phyloP scores from a whole-genome alignment of 2,113 vertebrate genomes.

The Chascanopsetta lugubris region DNA sequence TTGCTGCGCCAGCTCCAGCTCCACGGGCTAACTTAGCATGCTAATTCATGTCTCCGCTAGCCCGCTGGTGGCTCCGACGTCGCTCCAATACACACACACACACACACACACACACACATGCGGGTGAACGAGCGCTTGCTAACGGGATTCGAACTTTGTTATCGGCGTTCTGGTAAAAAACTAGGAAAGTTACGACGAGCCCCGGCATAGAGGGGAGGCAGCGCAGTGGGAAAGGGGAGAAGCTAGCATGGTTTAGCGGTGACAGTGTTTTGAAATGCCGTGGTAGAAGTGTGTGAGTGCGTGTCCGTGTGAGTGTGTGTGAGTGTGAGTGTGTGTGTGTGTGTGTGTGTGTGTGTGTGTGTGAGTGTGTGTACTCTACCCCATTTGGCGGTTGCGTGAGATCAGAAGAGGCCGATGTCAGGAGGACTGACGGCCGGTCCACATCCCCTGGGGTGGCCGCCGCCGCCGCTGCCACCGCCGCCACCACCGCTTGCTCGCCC shows the following conservation, averaged over 20 bases:
- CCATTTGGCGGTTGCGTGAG: slow-evolving; percentile 69
- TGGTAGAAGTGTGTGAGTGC: neutral
- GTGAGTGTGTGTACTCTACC: slow-evolving; percentile 63
- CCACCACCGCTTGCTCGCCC: slow-evolving; percentile 29
- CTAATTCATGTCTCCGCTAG: slow-evolving; percentile 68
- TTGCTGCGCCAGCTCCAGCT: slow-evolving; percentile 55
- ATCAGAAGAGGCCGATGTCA: slow-evolving; percentile 82
- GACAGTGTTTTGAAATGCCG: slow-evolving; percentile 53
- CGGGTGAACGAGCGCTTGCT: slow-evolving; percentile 52
- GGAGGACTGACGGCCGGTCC: slow-evolving; percentile 77
- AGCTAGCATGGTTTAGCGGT: slow-evolving; percentile 10
- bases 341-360: too few species aligned
- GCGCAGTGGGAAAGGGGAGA: neutral
- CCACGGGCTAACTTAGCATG: slow-evolving; percentile 75
- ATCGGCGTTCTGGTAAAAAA: slow-evolving; percentile 19
- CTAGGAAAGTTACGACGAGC: slow-evolving; percentile 51
- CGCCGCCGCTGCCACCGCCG: slow-evolving; percentile 20
- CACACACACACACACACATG: slow-evolving; percentile 46
- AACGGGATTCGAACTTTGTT: slow-evolving; percentile 70
- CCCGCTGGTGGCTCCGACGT: slow-evolving; percentile 66
- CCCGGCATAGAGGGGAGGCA: neutral
- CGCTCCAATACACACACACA: slow-evolving; percentile 26
- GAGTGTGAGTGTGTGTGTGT: too few species aligned
- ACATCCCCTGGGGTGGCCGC: slow-evolving; percentile 79
- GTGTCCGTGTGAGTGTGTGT: too few species aligned